A percentile compares a stretch with the other conserved stretches of the same genome.
These are phyloP conservation scores for Heliconius eleuchia DNA, from an alignment of 1,140 invertebrate species.

Conservation along the genomic window DNA sequence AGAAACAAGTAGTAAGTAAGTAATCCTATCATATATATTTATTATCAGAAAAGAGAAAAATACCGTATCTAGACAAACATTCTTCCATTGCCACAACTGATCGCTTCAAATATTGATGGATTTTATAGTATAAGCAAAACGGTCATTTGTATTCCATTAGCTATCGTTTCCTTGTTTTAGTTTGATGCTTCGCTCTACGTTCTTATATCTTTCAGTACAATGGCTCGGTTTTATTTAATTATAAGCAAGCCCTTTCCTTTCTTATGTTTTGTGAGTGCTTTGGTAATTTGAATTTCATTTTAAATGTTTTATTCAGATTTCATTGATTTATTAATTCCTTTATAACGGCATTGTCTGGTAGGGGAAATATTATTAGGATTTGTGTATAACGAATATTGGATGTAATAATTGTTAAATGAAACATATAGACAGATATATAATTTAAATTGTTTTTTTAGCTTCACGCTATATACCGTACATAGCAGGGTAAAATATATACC, in stretches of 20 bases:
- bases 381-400: background rate
- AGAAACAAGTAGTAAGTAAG: too few species aligned
- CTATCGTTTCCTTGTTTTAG: constrained; percentile 44
- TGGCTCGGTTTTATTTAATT: constrained; percentile 20
- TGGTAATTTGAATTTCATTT: constrained; percentile 14
- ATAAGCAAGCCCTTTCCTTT: constrained; percentile 5
- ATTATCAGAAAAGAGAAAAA: background rate
- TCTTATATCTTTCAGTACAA: constrained; percentile 14
- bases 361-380: background rate
- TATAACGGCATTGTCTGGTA: background rate
- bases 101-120: constrained; percentile 70
- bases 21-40: too few species aligned
- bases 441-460: background rate
- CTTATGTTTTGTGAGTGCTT: constrained; percentile 13
- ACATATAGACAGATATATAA: too few species aligned
- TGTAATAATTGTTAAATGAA: background rate
- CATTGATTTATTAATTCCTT: background rate
- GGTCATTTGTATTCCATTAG: constrained; percentile 77
- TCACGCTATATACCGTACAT: background rate
- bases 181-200: constrained; percentile 20
- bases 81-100: constrained; percentile 26
- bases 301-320: constrained; percentile 13
- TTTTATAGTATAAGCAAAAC: constrained; percentile 72
- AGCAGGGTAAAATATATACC: background rate
- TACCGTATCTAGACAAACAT: constrained; percentile 36